Base-by-base conservation (phyloP, 23 tunicate genomes). In the Aplidium turbinatum region DNA sequence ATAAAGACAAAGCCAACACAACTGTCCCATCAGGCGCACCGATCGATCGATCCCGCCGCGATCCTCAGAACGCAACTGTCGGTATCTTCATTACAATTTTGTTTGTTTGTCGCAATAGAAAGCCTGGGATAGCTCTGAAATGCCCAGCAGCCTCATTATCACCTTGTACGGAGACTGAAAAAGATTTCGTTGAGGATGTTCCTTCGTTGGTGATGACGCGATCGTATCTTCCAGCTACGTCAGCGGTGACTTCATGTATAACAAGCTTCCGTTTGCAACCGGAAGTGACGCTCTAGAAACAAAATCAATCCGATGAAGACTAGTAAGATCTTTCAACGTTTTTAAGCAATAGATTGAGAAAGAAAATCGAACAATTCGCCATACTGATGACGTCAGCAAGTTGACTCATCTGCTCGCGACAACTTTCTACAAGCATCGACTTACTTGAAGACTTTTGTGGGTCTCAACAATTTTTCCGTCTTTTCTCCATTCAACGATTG, bases 401-500 rank as follows among this genome's bases (percentile, higher is more conserved):
- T n/a, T n/a, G n/a, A n/a, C n/a, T n/a, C n/a, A n/a, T n/a, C n/a
- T n/a, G n/a, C n/a, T n/a, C n/a, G n/a, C n/a, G n/a, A n/a, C n/a
- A n/a, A n/a, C n/a, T n/a, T n/a, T n/a, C n/a, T n/a, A n/a, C n/a
- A n/a, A n/a, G n/a, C n/a, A n/a, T n/a, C n/a, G n/a, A n/a, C n/a
- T n/a, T n/a, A n/a, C n/a, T n/a, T n/a, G n/a, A n/a, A n/a, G n/a
- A n/a, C n/a, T n/a, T n/a, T n/a, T n/a, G n/a, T n/a, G n/a, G n/a
- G n/a, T n/a, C n/a, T n/a, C 48, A 1, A 75, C 24, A 25, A 40
- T 35, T 58, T 57, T 75, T 5, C 80, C 80, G 38, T 75, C 31
- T 23, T 57, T 57, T 34, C 51, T 32, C 80, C 80, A 75, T 28
- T 48, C 52, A 28, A 75, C 80, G 28, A 57, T 38, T 22, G 35